phyloP scores from a whole-genome alignment of 1,140 invertebrate species.

The Vollenhovia emeryi region DNA sequence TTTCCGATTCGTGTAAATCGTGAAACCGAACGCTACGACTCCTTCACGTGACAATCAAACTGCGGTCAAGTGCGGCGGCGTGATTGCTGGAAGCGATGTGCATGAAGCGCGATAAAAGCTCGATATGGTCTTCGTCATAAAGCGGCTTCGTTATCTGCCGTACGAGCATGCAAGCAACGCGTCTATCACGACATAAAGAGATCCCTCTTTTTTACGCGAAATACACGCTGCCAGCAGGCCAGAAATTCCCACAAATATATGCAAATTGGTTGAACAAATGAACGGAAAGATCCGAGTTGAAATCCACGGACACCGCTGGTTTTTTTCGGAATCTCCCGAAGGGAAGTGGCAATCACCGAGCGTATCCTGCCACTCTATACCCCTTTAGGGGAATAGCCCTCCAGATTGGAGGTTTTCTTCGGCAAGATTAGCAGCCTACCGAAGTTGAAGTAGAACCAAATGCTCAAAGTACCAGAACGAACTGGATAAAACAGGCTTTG shows the following conservation, averaged over 20 bases:
- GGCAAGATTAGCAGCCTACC: too few relatives aligned
- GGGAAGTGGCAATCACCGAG: too few relatives aligned
- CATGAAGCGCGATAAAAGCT: slow-evolving; percentile 68
- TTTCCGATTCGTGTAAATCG: slow-evolving; percentile 69
- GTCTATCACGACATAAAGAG: not conserved
- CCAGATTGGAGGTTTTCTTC: too few relatives aligned
- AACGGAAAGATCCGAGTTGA: too few relatives aligned
- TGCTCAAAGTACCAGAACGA: too few relatives aligned
- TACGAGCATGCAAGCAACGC: slow-evolving; percentile 10
- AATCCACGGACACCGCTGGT: too few relatives aligned
- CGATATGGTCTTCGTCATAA: slow-evolving; percentile 48
- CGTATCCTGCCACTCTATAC: too few relatives aligned
- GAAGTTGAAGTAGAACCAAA: too few relatives aligned
- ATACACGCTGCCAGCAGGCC: not conserved
- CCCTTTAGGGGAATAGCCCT: too few relatives aligned
- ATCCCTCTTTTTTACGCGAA: not conserved
- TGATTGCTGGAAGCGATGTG: slow-evolving; percentile 75
- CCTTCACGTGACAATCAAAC: slow-evolving; percentile 46
- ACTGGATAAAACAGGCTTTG: too few relatives aligned
- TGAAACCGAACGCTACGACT: slow-evolving; percentile 51
- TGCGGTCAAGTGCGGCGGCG: slow-evolving; percentile 40
- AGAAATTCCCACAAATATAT: not conserved
- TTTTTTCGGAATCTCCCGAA: too few relatives aligned
- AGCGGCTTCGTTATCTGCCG: slow-evolving; percentile 11
- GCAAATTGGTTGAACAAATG: too few relatives aligned